Conservation (phyloP, 2,797 vertebrate genomes). For the Esox lucius region DNA sequence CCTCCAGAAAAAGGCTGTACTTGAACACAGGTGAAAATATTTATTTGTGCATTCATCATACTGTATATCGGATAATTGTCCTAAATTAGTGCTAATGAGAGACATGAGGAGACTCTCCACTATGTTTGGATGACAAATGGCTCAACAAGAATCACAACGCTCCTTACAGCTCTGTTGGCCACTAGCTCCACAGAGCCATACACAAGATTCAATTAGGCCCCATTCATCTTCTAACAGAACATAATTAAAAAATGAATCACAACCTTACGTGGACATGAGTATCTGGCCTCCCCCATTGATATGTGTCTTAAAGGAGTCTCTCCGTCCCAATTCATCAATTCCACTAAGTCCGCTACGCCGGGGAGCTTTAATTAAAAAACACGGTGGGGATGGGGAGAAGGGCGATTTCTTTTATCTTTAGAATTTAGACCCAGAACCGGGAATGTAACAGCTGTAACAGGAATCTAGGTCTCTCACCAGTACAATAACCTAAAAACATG, state of each 20-base stretch:
- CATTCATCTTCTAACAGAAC: constrained; percentile 47
- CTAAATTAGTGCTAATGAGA: constrained; percentile 41
- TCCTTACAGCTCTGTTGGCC: constrained; percentile 10
- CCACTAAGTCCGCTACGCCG: constrained; percentile 30
- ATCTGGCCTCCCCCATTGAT: constrained; percentile 21
- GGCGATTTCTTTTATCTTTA: background rate
- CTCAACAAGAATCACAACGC: constrained; percentile 25
- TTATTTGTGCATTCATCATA: constrained; percentile 27
- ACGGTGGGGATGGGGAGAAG: background rate
- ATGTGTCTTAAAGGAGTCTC: constrained; percentile 26
- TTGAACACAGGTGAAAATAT: constrained; percentile 3
- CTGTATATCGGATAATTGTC: constrained; percentile 35
- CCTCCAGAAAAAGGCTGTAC: constrained; percentile 3
- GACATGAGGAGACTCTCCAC: constrained; percentile 31
- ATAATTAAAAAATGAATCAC: constrained; percentile 50
- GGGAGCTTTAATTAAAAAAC: background rate
- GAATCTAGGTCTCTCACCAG: background rate
- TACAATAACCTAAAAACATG: no score
- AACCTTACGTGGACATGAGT: constrained; percentile 35
- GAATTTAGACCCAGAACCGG: background rate
- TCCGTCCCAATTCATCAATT: constrained; percentile 29
- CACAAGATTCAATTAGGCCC: constrained; percentile 37
- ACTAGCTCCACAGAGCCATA: background rate
- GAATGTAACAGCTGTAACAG: background rate
- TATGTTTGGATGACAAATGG: constrained; percentile 30